These are phyloP conservation scores for Drosophila triauraria DNA, from an alignment of 1,140 invertebrate species.

Conservation along the genomic window DNA sequence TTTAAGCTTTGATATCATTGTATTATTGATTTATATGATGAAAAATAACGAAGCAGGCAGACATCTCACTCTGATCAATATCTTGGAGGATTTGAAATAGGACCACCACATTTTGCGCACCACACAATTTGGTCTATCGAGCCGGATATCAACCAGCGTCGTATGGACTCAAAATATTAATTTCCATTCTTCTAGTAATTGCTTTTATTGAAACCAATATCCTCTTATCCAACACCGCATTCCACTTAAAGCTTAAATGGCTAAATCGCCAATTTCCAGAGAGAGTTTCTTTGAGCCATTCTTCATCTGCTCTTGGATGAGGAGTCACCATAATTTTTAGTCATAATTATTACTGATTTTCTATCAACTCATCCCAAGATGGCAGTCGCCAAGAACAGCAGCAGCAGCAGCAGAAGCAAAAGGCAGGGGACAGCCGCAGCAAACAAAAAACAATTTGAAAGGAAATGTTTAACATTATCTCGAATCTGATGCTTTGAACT, in stretches of 20 bases:
- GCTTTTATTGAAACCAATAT: neutral
- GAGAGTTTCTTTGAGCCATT: conserved; percentile 30
- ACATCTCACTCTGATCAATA: too few species aligned
- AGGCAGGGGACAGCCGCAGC: conserved; percentile 13
- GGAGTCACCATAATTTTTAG: conserved; percentile 47
- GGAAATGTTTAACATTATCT: conserved; percentile 80
- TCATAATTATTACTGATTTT: conserved; percentile 58
- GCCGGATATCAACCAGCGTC: too few species aligned
- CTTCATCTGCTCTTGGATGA: conserved; percentile 15
- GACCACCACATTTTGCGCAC: too few species aligned
- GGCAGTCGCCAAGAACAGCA: conserved; percentile 33
- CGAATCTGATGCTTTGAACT: conserved; percentile 79
- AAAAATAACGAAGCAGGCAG: too few species aligned
- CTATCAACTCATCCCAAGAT: conserved; percentile 47
- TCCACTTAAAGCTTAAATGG: neutral
- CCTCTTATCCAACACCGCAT: neutral
- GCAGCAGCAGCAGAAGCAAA: conserved; percentile 5
- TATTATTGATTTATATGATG: too few species aligned
- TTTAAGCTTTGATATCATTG: too few species aligned
- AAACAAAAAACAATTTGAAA: conserved; percentile 71
- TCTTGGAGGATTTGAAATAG: too few species aligned
- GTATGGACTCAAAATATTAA: neutral
- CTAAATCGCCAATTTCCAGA: neutral
- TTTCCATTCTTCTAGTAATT: neutral
- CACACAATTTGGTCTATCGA: too few species aligned